These are phyloP conservation scores for Stictonetta naevosa DNA, from an alignment of 2,113 vertebrate species.

Conservation along the genomic window DNA sequence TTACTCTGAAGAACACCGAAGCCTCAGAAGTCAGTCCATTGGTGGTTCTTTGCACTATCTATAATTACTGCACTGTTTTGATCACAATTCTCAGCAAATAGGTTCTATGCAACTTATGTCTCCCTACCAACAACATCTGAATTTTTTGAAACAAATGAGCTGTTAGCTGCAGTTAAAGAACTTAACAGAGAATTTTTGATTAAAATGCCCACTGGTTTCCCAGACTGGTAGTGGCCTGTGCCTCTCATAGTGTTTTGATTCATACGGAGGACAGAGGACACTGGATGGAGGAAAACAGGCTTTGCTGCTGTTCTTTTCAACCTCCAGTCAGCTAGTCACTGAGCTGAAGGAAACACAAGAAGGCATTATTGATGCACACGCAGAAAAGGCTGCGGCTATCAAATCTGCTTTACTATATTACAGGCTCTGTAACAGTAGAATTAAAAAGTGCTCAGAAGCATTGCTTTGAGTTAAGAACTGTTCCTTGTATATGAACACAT, in stretches of 20 bases:
- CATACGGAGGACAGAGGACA: neutral
- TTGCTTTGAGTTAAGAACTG: neutral
- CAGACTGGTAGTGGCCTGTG: neutral
- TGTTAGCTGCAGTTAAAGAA: neutral
- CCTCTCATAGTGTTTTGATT: neutral
- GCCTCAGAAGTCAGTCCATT: neutral
- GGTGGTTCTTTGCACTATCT: neutral
- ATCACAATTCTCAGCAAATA: neutral
- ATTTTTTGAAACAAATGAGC: neutral
- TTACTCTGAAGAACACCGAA: neutral
- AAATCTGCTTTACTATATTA: neutral
- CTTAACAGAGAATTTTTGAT: neutral
- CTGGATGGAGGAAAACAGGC: neutral
- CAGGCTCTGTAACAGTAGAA: neutral
- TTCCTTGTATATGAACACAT: accelerated
- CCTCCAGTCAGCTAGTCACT: neutral
- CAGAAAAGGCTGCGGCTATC: neutral
- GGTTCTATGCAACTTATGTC: neutral
- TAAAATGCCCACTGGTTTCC: neutral
- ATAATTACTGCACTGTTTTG: neutral
- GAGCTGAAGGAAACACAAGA: neutral
- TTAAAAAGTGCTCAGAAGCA: neutral
- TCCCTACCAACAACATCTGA: neutral
- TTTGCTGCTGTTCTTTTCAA: neutral
- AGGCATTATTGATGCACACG: neutral